phyloP scores from a whole-genome alignment of 2,888 invertebrate genomes.

The Pycnomerus fuliginosus region DNA sequence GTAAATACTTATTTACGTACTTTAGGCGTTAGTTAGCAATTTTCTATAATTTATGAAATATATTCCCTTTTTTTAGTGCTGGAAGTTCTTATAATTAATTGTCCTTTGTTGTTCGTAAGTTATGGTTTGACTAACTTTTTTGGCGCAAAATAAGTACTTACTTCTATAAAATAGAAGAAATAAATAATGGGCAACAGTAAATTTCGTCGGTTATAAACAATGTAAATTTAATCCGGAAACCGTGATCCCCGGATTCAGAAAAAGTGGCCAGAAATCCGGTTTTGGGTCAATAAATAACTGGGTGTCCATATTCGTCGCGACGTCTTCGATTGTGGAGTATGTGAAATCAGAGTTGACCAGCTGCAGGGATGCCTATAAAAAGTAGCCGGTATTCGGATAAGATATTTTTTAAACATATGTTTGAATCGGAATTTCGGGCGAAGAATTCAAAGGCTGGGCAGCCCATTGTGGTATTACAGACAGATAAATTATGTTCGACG shows the following conservation, averaged over 20 bases:
- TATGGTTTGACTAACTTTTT: no score
- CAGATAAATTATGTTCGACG: constrained; percentile 54
- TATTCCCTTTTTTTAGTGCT: no score
- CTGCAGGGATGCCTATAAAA: constrained; percentile 41
- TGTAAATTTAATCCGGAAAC: constrained; percentile 18
- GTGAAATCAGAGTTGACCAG: constrained; percentile 42
- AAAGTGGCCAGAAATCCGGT: constrained; percentile 28
- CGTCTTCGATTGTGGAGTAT: constrained; percentile 33
- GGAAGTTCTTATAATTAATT: no score
- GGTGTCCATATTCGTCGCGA: constrained; percentile 38
- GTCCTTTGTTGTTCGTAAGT: no score
- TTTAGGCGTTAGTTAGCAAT: no score
- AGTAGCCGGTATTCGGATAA: constrained; percentile 51
- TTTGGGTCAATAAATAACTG: constrained; percentile 34
- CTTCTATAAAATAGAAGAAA: no score
- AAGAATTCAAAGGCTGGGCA: constrained; percentile 49
- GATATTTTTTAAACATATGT: constrained; percentile 55
- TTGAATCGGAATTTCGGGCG: constrained; percentile 52
- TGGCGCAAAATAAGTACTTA: no score
- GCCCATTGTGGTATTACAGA: constrained; percentile 53
- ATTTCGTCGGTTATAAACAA: no score
- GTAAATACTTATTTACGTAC: no score
- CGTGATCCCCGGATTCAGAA: constrained; percentile 8
- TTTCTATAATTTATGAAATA: no score
- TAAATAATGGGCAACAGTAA: no score